phyloP scores from a whole-genome alignment of 2,888 invertebrate species.

The Hemicrepidius hirtus region DNA sequence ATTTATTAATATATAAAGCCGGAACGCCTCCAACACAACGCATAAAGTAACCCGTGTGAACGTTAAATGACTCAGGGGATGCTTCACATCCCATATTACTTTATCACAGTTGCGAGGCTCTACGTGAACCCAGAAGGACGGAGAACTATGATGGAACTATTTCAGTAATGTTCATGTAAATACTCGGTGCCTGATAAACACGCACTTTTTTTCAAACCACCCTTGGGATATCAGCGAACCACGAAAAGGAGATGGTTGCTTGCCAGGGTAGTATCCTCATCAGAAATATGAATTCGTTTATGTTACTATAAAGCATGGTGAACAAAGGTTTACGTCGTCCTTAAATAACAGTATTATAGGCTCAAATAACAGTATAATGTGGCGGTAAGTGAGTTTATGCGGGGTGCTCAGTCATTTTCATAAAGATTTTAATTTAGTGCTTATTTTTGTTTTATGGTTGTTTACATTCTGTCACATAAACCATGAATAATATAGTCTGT shows the following conservation, averaged over 20 bases:
- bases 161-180: slow-evolving; percentile 27
- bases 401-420: slow-evolving; percentile 37
- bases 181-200: background rate
- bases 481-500: slow-evolving; percentile 42
- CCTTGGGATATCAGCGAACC: background rate
- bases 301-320: slow-evolving; percentile 16
- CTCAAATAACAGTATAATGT: slow-evolving; percentile 41
- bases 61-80: slow-evolving; percentile 31
- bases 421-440: slow-evolving; percentile 43
- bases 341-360: slow-evolving; percentile 31
- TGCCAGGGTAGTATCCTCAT: slow-evolving; percentile 2
- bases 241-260: background rate
- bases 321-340: slow-evolving; percentile 30
- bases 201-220: slow-evolving; percentile 2
- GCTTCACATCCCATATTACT: slow-evolving; percentile 31
- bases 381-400: slow-evolving; percentile 43
- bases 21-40: slow-evolving; percentile 30
- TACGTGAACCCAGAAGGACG: slow-evolving; percentile 24
- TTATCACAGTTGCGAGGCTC: slow-evolving; percentile 18
- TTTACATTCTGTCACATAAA: slow-evolving; percentile 43
- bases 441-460: slow-evolving; percentile 39
- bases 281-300: slow-evolving; percentile 25
- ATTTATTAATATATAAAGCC: slow-evolving; percentile 28
- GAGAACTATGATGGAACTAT: slow-evolving; percentile 33
- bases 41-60: slow-evolving; percentile 31